Base-by-base conservation (phyloP, 2,797 vertebrate species). In the Gobionotothen gibberifrons region DNA sequence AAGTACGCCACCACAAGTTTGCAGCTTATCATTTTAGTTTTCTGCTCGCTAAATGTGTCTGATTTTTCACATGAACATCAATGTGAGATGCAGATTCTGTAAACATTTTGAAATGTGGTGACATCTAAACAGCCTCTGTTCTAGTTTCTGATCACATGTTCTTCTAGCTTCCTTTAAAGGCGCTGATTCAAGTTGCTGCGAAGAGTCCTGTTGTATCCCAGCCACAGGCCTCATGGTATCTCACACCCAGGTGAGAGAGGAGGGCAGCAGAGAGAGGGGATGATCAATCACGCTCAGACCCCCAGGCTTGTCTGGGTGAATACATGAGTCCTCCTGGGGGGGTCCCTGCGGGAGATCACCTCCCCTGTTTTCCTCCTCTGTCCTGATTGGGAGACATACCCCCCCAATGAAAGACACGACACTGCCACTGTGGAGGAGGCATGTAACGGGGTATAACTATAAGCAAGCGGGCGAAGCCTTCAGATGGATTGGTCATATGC, bases 241-340 rank as follows among this genome's bases (percentile, higher is more conserved):
- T 95, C 92, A 91, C 94, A 95, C 93, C 86, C 81, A 89, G 85
- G 91, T 92, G 93, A 91, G 65, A 92, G 88, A 88, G 91, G 91
- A 90, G 90, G 91, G 87, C 82, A 76, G 69, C 78, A 57, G 69
- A 74, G 70, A 63, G 62, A 85, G 78, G 59, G 68, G 55, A 63
- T 92, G 91, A 92, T 93, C 93, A 93, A 90, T 95, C 93, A 93
- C 54, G 44, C 74, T 87, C 80, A 74, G 75, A 74, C 86, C 90
- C 87, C 83, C 87, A 87, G 90, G 90, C 88, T 69, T 78, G 87
- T 92, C 88, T 91, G 83, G 74, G 67, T 85, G 90, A 92, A 93
- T 90, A 91, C 81, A 91, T 81, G 76, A 82, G 83, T 83, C 81
- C 73, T 85, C 84, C 79, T 74, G 68, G 92, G 93, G 93, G 93